phyloP scores from a whole-genome alignment of 2,888 invertebrate genomes.

The Archips crataeganus region DNA sequence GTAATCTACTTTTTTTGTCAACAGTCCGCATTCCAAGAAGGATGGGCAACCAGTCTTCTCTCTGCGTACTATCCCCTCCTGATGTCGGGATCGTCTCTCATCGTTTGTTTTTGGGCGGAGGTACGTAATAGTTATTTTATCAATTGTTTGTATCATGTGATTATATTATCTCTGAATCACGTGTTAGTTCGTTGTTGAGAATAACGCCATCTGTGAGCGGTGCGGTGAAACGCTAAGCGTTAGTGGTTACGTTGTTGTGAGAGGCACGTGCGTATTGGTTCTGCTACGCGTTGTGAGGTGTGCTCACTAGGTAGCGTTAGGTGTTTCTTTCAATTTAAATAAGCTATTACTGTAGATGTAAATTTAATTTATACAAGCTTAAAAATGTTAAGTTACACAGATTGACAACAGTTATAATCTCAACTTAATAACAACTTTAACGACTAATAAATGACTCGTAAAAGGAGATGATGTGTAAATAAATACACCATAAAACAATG shows the following conservation, averaged over 20 bases:
- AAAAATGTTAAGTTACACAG: no score
- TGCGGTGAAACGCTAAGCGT: not conserved
- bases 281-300: not conserved
- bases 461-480: no score
- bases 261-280: not conserved
- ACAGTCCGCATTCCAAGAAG: conserved; percentile 92
- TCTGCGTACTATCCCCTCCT: conserved; percentile 96
- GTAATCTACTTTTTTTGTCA: conserved; percentile 51
- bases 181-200: not conserved
- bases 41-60: conserved; percentile 94
- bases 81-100: conserved; percentile 94
- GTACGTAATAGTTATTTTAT: conserved; percentile 79
- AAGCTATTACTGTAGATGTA: no score
- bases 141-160: not conserved
- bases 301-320: conserved; percentile 16
- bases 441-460: no score
- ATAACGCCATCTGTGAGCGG: conserved; percentile 27
- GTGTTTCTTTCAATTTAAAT: not conserved
- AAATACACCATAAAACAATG: no score
- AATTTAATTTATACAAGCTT: no score
- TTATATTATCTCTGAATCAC: not conserved
- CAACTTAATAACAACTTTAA: no score
- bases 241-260: not conserved
- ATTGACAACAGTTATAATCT: no score
- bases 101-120: conserved; percentile 98